Evolutionary conservation across 2,113 vertebrate species (phyloP), one percentile per base, ranked within the genome.

Genomic region (Anoura caudifer): DNA sequence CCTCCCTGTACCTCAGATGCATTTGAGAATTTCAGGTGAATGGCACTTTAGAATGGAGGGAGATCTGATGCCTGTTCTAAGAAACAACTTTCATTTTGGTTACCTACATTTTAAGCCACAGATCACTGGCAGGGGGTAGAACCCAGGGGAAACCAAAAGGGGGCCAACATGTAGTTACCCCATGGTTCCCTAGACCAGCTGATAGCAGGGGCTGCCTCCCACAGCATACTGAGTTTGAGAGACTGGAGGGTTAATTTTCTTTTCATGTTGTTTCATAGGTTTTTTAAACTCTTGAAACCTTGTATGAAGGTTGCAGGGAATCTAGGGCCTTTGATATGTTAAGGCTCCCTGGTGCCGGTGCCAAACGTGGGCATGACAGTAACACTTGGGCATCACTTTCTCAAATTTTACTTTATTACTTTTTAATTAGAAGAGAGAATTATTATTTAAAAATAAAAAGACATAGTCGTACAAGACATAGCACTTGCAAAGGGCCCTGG

Each of bases 371-470:
- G 19, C 47, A 73, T 12, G 8, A 83, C 56, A 26, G 0, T 38
- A 33, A 47, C 11, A 38, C 22, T 82, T 54, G 56, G 38, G 70
- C 52, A n/a, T 79, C 56, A 70, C 17, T 79, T 94, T 92, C 80
- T 77, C 59, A 88, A 90, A 41, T 67, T 90, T 80, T 79, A 81
- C 83, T 73, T 67, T 47, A 17, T 86, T 89, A 47, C 9, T 52
- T 76, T 93, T 91, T 33, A 85, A 80, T 82, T 52, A 47, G 56
- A 87, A 76, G 84, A 96, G 36, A 69, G 4, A 87, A 90, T 69
- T 87, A 43, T 45, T 73, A 26, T 87, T 69, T 54, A 56, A 77
- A 85, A 81, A 59, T 50, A 31, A 38, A 81, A 89, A 90, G 41
- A 26, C 14, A 33, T 15, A 56, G 28, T 79, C 65, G 24, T 11